Conservation (phyloP, 2,888 invertebrate genomes). For the Eupithecia tripunctaria region DNA sequence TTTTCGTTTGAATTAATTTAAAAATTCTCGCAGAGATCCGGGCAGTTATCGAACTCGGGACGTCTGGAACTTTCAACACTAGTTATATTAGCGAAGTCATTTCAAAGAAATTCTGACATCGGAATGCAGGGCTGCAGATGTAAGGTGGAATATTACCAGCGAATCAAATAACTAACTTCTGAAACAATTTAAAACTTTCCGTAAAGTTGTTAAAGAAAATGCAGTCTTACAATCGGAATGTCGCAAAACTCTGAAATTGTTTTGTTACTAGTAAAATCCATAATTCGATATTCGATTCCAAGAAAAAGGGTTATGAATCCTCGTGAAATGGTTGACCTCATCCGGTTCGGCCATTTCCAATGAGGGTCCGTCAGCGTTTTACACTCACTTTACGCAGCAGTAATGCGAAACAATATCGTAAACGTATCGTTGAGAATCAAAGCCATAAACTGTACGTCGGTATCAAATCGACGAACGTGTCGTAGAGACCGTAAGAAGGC, state of each 20-base stretch:
- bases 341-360: slow-evolving; percentile 22
- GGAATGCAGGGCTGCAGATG: slow-evolving; percentile 50
- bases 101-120: slow-evolving; percentile 66
- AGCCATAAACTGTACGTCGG: slow-evolving; percentile 78
- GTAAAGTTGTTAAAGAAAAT: neutral
- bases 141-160: slow-evolving; percentile 28
- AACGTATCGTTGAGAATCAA: slow-evolving; percentile 80
- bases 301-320: slow-evolving; percentile 35
- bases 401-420: slow-evolving; percentile 79
- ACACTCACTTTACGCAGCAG: slow-evolving; percentile 65
- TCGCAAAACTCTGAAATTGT: slow-evolving; percentile 6
- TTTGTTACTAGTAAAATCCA: slow-evolving; percentile 10
- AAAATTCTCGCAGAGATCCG: slow-evolving; percentile 77
- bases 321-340: slow-evolving; percentile 25
- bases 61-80: slow-evolving; percentile 75
- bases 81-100: slow-evolving; percentile 74
- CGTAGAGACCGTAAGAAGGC: slow-evolving; percentile 77
- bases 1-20: slow-evolving; percentile 82
- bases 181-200: slow-evolving; percentile 10
- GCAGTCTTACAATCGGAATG: neutral
- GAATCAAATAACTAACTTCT: slow-evolving; percentile 19
- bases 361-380: slow-evolving; percentile 50
- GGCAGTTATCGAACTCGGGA: slow-evolving; percentile 77
- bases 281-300: slow-evolving; percentile 24
- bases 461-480: slow-evolving; percentile 80